Conservation (phyloP, 1,140 invertebrate genomes). For the Formica selysi region DNA sequence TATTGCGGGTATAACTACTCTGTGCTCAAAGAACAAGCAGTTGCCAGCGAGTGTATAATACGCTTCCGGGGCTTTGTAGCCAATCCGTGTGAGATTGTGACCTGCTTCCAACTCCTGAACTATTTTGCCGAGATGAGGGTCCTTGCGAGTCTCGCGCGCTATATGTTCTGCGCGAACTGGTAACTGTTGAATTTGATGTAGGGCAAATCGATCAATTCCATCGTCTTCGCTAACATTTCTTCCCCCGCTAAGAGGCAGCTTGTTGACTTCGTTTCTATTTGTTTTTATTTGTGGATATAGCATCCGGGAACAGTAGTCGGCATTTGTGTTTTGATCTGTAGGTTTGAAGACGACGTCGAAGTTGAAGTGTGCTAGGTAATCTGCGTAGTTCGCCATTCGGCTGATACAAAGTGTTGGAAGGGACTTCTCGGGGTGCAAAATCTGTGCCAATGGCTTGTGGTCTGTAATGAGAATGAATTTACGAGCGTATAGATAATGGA, state of each 20-base stretch:
- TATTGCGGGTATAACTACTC: not conserved
- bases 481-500: too few species aligned
- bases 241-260: too few species aligned
- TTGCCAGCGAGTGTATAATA: too few species aligned
- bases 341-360: not conserved
- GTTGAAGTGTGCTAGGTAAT: too few species aligned
- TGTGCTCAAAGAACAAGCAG: not conserved
- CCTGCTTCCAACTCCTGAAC: conserved; percentile 55
- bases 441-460: too few species aligned
- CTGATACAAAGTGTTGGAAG: too few species aligned
- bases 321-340: not conserved
- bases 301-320: not conserved
- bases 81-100: conserved; percentile 15
- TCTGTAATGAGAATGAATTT: too few species aligned
- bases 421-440: too few species aligned
- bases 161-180: conserved; percentile 50
- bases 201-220: conserved; percentile 44
- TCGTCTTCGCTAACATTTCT: too few species aligned
- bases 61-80: conserved; percentile 40
- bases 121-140: conserved; percentile 55
- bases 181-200: conserved; percentile 59
- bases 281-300: too few species aligned
- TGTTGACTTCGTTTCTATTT: too few species aligned
- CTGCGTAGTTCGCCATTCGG: too few species aligned
- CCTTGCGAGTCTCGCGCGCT: conserved; percentile 59